Base-by-base conservation (phyloP, 2,888 invertebrate species). In the Cerastis rubricosa region DNA sequence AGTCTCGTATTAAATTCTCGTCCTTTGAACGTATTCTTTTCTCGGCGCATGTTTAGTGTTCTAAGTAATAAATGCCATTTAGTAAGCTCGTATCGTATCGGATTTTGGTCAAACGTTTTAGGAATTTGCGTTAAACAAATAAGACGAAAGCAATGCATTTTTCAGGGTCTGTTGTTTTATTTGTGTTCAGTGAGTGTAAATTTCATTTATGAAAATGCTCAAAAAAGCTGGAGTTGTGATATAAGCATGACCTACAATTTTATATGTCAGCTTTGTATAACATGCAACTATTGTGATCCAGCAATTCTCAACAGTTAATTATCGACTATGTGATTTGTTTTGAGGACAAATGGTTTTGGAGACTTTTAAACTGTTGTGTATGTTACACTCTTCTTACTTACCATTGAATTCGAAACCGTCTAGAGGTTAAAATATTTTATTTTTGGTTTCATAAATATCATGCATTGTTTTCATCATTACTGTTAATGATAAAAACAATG, bases 1-100 rank as follows among this genome's bases (percentile, higher is more conserved):
- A 54, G 9, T 49, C 25, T 76, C 11, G 66, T 76, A 85, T 78
- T 78, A 83, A 76, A 76, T 75, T 85, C 79, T 77, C 61, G 59
- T 72, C 83, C 71, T 80, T 74, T 61, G 75, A 71, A 65, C 70
- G 14, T 73, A 59, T 63, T 71, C 25, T 71, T 61, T 79, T 68
- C 67, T 68, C 43, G 51, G 65, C 51, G 25, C n/a, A 49, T 67
- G 69, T 72, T 67, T 71, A 47, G 72, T 66, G 47, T 25, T 73
- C 64, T 67, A 54, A 47, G 69, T 67, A 79, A 75, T 75, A 83
- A 83, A 79, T 66, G n/a, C 71, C 65, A 35, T 73, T 75, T 75
- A 65, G 64, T 71, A 65, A 83, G 49, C 71, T 64, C 54, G 67
- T 78, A 80, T 64, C 64, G 63, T 78, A 80, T 74, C 49, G 72